A percentile compares a stretch with the other conserved stretches of the same genome.
phyloP scores from a whole-genome alignment of 2,888 invertebrate genomes.

The Eristalis pertinax region DNA sequence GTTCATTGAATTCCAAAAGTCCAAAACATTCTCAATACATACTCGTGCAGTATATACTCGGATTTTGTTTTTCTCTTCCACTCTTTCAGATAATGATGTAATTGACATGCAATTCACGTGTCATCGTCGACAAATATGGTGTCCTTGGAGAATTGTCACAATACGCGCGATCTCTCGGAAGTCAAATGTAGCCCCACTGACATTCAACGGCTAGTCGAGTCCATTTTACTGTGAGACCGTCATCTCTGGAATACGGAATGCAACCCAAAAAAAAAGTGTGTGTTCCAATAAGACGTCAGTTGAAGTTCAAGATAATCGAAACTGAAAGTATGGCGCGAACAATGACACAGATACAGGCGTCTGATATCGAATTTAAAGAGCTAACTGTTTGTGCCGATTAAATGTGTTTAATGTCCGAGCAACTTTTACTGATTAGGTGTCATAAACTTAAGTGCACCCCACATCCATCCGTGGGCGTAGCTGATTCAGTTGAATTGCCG shows the following conservation, averaged over 20 bases:
- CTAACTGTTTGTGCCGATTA: background rate
- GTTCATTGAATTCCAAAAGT: slow-evolving; percentile 31
- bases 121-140: background rate
- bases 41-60: background rate
- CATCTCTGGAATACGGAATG: slow-evolving; percentile 17
- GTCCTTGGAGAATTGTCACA: slow-evolving; percentile 37
- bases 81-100: background rate
- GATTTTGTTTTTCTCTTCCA: background rate
- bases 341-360: slow-evolving; percentile 5
- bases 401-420: background rate
- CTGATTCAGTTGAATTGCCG: background rate
- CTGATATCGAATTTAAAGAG: slow-evolving; percentile 3
- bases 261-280: background rate
- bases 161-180: slow-evolving; percentile 18
- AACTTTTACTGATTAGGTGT: background rate
- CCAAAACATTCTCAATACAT: background rate
- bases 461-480: background rate
- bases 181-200: slow-evolving; percentile 1
- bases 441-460: slow-evolving; percentile 3
- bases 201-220: background rate
- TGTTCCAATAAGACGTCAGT: background rate
- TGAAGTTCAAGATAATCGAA: slow-evolving; percentile 39
- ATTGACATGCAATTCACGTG: slow-evolving; percentile 18
- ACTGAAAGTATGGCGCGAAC: slow-evolving; percentile 16
- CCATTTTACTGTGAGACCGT: background rate